Base-by-base conservation (phyloP, 2,888 invertebrate genomes). In the Brachyptera risi region DNA sequence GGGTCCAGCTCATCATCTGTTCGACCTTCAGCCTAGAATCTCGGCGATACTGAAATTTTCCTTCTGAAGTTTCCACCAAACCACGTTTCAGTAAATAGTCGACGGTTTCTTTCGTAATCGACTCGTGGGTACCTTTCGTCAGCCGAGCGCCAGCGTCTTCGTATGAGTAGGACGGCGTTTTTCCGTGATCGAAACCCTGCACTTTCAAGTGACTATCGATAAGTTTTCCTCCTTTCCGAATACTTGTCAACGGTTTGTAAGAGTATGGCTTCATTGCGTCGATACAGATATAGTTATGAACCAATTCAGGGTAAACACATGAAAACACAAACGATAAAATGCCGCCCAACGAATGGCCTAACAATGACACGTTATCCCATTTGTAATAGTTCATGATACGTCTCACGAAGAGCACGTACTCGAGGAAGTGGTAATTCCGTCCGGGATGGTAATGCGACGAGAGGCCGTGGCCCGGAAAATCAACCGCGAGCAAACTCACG, bases 21-120 rank as follows among this genome's bases (percentile, higher is more conserved):
- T 64, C 11, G n/a, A 75, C 77, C 76, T 91, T 92, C 19, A 92
- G 76, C 64, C 88, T 79, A 1, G 87, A 80, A 73, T 93, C 92
- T 44, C 92, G 79, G 3, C 84, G 81, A 69, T 91, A 92, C 66
- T 81, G 23, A 37, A 56, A 56, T 47, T 38, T 31, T 76, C 74
- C 50, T 13, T 50, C 50, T 3, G n/a, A 13, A 1, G 21, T 15
- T 23, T 37, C 23, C 35, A 17, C 54, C 19, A 54, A 19, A 5
- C 54, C 54, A 4, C 54, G 17, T 9, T 13, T 11, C 21, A 54
- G 17, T 21, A 54, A 15, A 15, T 54, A 23, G 17, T 21, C 1
- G 23, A 13, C 35, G 17, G 35, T 19, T 2, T 35, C 37, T 3
- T 17, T 1, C n/a, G 54, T 54, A 2, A 54, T 21, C 37, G 54